Evolutionary conservation across 2,797 vertebrate genomes (phyloP).

Genomic region (Gallinago stenura): DNA sequence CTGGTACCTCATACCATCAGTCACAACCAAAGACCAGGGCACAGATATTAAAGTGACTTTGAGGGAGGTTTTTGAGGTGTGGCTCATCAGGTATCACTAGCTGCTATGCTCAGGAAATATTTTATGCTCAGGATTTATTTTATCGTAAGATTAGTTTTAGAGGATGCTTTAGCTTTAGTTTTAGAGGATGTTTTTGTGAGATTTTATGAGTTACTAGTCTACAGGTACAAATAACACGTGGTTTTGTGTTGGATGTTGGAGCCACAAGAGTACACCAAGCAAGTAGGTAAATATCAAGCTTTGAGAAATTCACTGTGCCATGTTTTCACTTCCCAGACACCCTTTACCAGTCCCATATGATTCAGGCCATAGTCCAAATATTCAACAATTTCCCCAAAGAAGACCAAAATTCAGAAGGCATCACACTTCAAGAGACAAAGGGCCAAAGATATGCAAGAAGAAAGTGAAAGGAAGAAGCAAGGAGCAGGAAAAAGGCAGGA

Average conservation of each 20-base stretch:
- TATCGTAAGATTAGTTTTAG: neutral
- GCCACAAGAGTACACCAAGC: neutral
- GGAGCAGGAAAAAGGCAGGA: neutral
- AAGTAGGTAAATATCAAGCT: neutral
- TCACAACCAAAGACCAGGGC: neutral
- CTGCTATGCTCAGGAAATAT: neutral
- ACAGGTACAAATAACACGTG: neutral
- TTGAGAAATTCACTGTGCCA: neutral
- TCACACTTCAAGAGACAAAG: neutral
- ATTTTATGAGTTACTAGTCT: neutral
- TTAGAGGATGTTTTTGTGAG: neutral
- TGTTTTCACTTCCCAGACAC: neutral
- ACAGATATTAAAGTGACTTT: neutral
- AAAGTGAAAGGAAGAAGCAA: neutral
- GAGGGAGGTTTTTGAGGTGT: neutral
- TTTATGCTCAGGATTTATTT: neutral
- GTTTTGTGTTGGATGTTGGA: neutral
- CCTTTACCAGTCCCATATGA: neutral
- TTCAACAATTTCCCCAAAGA: neutral
- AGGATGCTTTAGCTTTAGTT: neutral
- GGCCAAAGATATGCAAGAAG: neutral
- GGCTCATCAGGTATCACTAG: neutral
- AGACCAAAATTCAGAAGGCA: neutral
- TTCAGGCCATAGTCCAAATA: neutral
- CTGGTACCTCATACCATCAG: neutral